A percentile compares a stretch with the other conserved stretches of the same genome.
phyloP scores from a whole-genome alignment of 2,113 vertebrate genomes.

The Miniopterus natalensis region DNA sequence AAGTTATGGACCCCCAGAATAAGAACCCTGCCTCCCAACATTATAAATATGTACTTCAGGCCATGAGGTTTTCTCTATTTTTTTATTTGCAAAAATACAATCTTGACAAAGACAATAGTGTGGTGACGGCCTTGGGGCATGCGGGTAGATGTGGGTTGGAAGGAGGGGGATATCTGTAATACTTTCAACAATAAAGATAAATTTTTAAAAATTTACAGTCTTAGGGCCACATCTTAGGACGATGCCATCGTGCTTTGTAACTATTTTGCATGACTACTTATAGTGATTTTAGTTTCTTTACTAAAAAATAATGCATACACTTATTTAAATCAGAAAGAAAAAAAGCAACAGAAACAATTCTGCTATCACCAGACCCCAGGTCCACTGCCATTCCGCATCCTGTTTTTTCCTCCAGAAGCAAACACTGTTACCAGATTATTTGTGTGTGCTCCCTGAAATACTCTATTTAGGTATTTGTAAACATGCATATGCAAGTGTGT shows the following conservation, averaged over 20 bases:
- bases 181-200: too few relatives aligned
- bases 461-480: neutral
- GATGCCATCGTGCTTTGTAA: neutral
- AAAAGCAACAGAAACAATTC: neutral
- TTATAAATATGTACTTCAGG: neutral
- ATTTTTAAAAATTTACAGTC: neutral
- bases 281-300: neutral
- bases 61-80: neutral
- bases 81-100: neutral
- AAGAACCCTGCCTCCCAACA: neutral
- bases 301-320: neutral
- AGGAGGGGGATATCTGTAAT: too few relatives aligned
- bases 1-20: slow-evolving; percentile 1
- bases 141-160: too few relatives aligned
- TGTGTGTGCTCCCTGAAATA: neutral
- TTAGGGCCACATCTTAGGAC: neutral
- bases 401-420: neutral
- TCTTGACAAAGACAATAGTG: neutral
- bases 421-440: neutral
- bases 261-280: neutral
- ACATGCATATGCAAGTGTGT: neutral
- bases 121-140: too few relatives aligned
- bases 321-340: slow-evolving; percentile 58
- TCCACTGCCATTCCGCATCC: neutral
- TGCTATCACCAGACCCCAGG: neutral